phyloP scores from a whole-genome alignment of 2,113 vertebrate species.

The Anguilla rostrata region DNA sequence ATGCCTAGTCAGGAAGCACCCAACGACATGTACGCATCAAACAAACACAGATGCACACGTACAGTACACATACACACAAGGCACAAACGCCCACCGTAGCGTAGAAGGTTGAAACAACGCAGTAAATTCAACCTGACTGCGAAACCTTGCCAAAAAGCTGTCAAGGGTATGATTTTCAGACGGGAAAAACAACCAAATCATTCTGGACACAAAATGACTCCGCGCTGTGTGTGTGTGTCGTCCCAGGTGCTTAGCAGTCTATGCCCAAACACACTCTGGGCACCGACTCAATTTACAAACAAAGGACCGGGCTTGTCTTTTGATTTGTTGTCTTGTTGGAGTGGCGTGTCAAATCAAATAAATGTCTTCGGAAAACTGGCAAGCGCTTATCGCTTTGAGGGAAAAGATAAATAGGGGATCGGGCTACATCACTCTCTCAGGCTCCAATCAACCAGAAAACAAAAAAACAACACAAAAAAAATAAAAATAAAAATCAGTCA shows the following conservation, averaged over 20 bases:
- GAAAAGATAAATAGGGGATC: slow-evolving; percentile 6
- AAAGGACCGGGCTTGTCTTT: slow-evolving; percentile 3
- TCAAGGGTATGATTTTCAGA: not conserved
- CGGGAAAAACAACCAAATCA: slow-evolving; percentile 12
- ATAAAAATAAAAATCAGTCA: not conserved
- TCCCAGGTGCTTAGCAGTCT: not conserved
- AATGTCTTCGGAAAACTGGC: slow-evolving; percentile 7
- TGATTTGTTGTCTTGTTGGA: slow-evolving; percentile 15
- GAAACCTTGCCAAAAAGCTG: not conserved
- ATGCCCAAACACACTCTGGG: not conserved
- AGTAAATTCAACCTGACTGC: not conserved
- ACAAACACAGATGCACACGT: not conserved
- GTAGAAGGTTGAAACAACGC: not conserved
- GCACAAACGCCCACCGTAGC: not conserved
- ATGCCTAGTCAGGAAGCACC: too few relatives aligned
- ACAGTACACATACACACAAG: too few relatives aligned
- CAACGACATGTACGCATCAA: too few relatives aligned
- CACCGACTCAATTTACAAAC: slow-evolving; percentile 14
- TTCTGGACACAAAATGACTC: not conserved
- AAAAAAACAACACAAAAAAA: not conserved
- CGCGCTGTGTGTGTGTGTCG: not conserved
- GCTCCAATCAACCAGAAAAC: slow-evolving; percentile 7
- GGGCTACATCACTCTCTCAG: not conserved
- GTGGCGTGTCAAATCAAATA: slow-evolving; percentile 20
- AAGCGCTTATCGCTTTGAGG: not conserved